A percentile compares a stretch with the other conserved stretches of the same genome.
Evolutionary conservation across 2,888 invertebrate genomes (phyloP).

Genomic region (Tanytarsus gracilentus): DNA sequence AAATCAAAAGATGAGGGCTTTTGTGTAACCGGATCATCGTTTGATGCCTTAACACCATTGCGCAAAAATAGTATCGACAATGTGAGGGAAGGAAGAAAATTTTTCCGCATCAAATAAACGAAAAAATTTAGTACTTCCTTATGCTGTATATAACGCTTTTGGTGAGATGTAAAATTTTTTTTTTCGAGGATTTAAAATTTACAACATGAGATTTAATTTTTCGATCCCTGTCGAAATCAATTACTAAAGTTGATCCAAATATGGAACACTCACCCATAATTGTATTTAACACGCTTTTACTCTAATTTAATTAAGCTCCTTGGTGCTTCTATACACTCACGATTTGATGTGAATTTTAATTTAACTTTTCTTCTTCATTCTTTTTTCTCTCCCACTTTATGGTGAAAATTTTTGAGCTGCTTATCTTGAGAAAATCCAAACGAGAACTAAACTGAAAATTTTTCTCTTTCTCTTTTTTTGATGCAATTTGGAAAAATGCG

Average conservation of each 20-base stretch:
- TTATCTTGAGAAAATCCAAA: too few relatives aligned
- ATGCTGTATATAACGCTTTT: too few relatives aligned
- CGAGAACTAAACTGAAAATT: too few relatives aligned
- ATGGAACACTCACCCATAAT: constrained; percentile 13
- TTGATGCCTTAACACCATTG: constrained; percentile 3
- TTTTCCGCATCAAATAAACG: constrained; percentile 2
- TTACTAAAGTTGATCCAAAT: constrained; percentile 8
- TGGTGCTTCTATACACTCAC: not conserved
- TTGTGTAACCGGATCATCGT: constrained; percentile 9
- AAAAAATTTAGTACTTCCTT: not conserved
- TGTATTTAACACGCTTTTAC: not conserved
- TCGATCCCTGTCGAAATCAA: constrained; percentile 4
- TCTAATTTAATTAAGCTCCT: not conserved
- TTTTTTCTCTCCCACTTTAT: too few relatives aligned
- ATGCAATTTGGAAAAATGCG: too few relatives aligned
- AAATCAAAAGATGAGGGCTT: not conserved
- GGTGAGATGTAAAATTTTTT: not conserved
- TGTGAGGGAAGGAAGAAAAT: not conserved
- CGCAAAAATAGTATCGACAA: too few relatives aligned
- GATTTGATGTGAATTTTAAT: not conserved
- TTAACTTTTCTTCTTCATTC: not conserved
- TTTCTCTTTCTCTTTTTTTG: too few relatives aligned
- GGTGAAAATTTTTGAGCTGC: too few relatives aligned
- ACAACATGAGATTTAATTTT: not conserved
- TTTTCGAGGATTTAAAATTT: not conserved